Conservation (phyloP, 2,888 invertebrate species). For the Cabera pusaria region DNA sequence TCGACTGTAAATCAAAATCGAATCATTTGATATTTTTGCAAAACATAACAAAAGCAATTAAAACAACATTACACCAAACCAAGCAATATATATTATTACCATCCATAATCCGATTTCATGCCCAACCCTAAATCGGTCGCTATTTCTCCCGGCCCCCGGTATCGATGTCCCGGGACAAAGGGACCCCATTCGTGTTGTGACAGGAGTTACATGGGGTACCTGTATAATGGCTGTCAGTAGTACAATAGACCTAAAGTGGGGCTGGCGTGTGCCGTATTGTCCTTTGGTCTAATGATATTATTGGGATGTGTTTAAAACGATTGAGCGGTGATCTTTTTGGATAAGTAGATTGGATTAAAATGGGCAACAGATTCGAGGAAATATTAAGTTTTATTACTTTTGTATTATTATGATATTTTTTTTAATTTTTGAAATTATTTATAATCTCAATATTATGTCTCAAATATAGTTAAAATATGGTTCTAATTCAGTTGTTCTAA, state of each 20-base stretch:
- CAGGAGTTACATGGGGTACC: constrained; percentile 60
- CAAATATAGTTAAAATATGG: too few relatives aligned
- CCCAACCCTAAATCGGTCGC: constrained; percentile 48
- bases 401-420: too few relatives aligned
- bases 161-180: constrained; percentile 61
- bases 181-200: constrained; percentile 63
- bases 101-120: constrained; percentile 45
- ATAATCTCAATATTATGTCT: too few relatives aligned
- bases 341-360: too few relatives aligned
- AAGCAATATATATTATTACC: constrained; percentile 29
- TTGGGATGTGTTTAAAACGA: constrained; percentile 19
- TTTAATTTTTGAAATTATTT: too few relatives aligned
- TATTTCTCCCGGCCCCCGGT: constrained; percentile 47
- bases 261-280: constrained; percentile 22
- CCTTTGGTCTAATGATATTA: constrained; percentile 17
- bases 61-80: constrained; percentile 8
- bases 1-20: too few relatives aligned
- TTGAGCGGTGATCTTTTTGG: constrained; percentile 13
- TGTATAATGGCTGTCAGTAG: constrained; percentile 25
- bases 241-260: constrained; percentile 20
- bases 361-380: too few relatives aligned
- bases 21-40: not conserved
- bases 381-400: too few relatives aligned
- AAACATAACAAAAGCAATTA: not conserved
- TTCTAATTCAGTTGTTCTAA: too few relatives aligned